phyloP scores from a whole-genome alignment of 1,140 invertebrate species.

The Listronotus oregonensis region DNA sequence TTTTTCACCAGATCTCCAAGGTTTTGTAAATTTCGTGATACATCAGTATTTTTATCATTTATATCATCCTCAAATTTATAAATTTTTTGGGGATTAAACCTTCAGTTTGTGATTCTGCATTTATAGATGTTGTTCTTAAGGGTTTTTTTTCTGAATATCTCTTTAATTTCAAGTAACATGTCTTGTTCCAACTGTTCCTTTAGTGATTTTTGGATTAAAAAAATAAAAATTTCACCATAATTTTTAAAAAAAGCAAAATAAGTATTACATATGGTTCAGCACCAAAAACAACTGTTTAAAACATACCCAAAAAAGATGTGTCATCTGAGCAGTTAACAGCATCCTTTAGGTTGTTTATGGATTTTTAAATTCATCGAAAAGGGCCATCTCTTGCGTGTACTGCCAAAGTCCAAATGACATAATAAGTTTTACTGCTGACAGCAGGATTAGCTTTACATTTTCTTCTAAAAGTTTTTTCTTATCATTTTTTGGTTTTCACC shows the following conservation, averaged over 20 bases:
- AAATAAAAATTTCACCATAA: slow-evolving; percentile 88
- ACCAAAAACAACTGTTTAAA: slow-evolving; percentile 66
- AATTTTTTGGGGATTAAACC: slow-evolving; percentile 27
- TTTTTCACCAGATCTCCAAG: slow-evolving; percentile 72
- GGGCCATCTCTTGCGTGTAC: slow-evolving; percentile 74
- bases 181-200: slow-evolving; percentile 50
- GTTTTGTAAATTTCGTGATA: slow-evolving; percentile 69
- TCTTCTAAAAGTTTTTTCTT: slow-evolving; percentile 43
- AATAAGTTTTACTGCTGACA: slow-evolving; percentile 91
- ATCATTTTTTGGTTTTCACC: slow-evolving; percentile 39
- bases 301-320: slow-evolving; percentile 50
- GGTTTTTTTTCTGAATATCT: slow-evolving; percentile 21
- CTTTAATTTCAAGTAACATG: slow-evolving; percentile 17
- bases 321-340: slow-evolving; percentile 48
- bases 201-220: slow-evolving; percentile 78
- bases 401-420: slow-evolving; percentile 90
- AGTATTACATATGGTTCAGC: slow-evolving; percentile 88
- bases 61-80: slow-evolving; percentile 17
- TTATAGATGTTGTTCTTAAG: slow-evolving; percentile 31
- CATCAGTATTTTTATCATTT: slow-evolving; percentile 45
- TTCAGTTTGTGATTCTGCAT: slow-evolving; percentile 42
- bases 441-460: slow-evolving; percentile 63
- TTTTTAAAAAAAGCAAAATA: slow-evolving; percentile 76
- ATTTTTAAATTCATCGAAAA: slow-evolving; percentile 43
- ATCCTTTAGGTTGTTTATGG: slow-evolving; percentile 15